Conservation (phyloP, 2,888 invertebrate species). For the Tetragnatha montana region DNA sequence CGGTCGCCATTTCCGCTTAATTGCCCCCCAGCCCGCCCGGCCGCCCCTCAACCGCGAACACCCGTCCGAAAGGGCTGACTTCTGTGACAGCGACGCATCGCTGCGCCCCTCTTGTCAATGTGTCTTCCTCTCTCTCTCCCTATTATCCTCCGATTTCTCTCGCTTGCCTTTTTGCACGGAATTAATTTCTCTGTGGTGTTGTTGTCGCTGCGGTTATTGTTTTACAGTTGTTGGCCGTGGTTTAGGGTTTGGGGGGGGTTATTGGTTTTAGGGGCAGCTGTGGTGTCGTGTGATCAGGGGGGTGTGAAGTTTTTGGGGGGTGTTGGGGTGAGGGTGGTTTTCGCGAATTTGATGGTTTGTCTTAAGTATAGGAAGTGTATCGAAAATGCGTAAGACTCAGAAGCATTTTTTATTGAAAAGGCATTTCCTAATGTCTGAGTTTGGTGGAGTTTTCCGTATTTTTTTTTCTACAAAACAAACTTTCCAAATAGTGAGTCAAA, state of each 20-base stretch:
- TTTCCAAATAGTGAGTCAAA: too few relatives aligned
- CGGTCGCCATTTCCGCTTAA: constrained; percentile 70
- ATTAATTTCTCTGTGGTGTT: not conserved
- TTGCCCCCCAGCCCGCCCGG: constrained; percentile 58
- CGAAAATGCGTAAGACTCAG: too few relatives aligned
- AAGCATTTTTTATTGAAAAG: too few relatives aligned
- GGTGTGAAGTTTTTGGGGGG: not conserved
- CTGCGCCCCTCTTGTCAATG: constrained; percentile 35
- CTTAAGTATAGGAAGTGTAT: too few relatives aligned
- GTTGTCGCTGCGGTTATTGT: not conserved
- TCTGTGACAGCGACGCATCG: constrained; percentile 59
- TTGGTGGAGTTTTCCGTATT: too few relatives aligned
- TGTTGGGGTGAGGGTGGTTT: not conserved
- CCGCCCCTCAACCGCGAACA: constrained; percentile 61
- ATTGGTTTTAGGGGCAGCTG: not conserved
- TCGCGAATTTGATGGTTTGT: not conserved
- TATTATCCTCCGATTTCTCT: not conserved
- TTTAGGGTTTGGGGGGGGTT: not conserved
- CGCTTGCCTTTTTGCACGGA: not conserved
- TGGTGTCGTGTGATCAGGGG: not conserved
- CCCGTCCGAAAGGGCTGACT: constrained; percentile 65
- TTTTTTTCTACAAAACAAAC: too few relatives aligned
- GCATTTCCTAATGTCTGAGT: too few relatives aligned
- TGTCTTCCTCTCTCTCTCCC: constrained; percentile 17
- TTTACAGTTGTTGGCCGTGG: not conserved